Base-by-base conservation (phyloP, 1,140 invertebrate genomes). In the Zaprionus taronus region DNA sequence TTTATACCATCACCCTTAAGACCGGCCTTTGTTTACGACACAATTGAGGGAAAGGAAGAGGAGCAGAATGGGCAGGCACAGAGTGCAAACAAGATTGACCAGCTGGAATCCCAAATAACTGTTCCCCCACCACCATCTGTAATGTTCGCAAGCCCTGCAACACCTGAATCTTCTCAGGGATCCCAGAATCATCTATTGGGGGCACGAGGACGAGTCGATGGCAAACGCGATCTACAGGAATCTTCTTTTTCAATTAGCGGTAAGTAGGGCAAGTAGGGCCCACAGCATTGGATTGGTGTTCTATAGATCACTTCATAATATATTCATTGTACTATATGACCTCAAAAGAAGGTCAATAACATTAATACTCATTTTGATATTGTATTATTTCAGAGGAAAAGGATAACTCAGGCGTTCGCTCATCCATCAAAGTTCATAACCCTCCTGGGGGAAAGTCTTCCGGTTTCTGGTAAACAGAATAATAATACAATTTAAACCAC, bases 201-300 rank as follows among this genome's bases (percentile, higher is more conserved):
- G 5, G 94, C 95, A 7, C 95, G 95, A 81, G 96, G 95, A 64
- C 93, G 96, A 74, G 94, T 95, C 34, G 95, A 96, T 67, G 96
- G 97, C 79, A 94, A 97, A 93, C 94, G 98, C 63, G 97, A 99
- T 93, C 94, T 98, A 86, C 98, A 99, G 93, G 97, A 98, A 90
- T 98, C 98, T 38, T 97, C 97, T 65, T 99, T 99, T 94, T 97
- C 97, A 55, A 96, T 99, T 77, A 98, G 97, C 94, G 97, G 98
- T 98, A 91, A 94, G 94, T 93, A 34, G 14, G 11, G n/a, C n/a
- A n/a, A n/a, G n/a, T n/a, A n/a, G n/a, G 38, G 5, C 1, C 15
- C 15, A 2, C 38, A 7, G 0, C 15, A n/a, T n/a, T 1, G 38
- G 5, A 5, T 41, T n/a, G 4, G 15, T 41, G 15, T 1, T 4